phyloP scores from a whole-genome alignment of 2,797 vertebrate species.

The Poecilia gillii region DNA sequence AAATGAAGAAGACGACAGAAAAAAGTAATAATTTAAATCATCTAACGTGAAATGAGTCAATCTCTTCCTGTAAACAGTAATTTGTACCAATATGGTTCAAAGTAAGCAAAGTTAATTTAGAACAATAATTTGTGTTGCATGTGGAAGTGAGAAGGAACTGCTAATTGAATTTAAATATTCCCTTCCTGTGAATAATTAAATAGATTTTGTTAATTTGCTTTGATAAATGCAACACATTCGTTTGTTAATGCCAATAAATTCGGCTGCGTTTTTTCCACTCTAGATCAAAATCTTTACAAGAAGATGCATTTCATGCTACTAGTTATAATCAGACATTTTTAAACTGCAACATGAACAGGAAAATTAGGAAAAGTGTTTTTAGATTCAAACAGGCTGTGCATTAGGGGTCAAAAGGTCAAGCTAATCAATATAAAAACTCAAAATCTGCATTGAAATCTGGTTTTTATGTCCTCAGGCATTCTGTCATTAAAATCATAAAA shows the following conservation, averaged over 20 bases:
- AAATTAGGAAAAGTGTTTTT: background rate
- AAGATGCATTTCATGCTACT: background rate
- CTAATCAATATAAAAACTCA: background rate
- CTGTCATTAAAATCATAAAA: background rate
- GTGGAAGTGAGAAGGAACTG: background rate
- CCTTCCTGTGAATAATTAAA: background rate
- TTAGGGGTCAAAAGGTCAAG: background rate
- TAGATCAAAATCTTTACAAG: background rate
- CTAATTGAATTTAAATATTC: slow-evolving; percentile 19
- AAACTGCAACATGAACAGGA: background rate
- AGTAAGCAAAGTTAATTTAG: slow-evolving; percentile 9
- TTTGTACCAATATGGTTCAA: slow-evolving; percentile 11
- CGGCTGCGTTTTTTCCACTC: background rate
- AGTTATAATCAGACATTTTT: background rate
- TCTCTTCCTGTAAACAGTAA: background rate
- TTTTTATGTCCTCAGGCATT: background rate
- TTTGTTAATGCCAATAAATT: background rate
- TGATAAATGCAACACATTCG: background rate
- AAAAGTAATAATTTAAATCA: background rate
- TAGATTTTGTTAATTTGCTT: background rate
- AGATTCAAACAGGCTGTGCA: background rate
- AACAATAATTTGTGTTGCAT: background rate
- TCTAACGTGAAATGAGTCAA: background rate
- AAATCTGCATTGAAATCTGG: background rate
- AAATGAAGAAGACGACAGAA: background rate